Conservation (phyloP, 2,113 vertebrate genomes). For the Carassius gibelio region DNA sequence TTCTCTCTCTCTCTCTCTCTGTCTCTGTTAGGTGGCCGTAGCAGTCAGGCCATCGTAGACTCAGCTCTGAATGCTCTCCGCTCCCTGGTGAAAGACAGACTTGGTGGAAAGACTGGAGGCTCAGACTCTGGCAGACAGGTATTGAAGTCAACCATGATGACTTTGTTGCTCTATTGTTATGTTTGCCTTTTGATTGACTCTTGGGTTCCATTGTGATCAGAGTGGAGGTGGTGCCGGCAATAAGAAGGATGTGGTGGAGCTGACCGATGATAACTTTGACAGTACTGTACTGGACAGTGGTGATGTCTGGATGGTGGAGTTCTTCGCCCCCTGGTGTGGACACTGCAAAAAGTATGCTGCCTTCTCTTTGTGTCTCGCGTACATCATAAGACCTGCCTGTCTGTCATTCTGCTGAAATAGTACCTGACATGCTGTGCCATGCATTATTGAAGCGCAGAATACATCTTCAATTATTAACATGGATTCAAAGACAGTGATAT, state of each 20-base stretch:
- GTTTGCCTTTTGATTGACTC: not conserved
- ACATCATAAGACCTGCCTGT: not conserved
- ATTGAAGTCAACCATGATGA: slow-evolving; percentile 11
- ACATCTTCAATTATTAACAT: not conserved
- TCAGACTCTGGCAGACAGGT: slow-evolving; percentile 86
- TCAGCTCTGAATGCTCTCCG: slow-evolving; percentile 82
- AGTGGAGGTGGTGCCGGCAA: slow-evolving; percentile 59
- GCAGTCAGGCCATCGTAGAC: slow-evolving; percentile 88
- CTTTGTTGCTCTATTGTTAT: not conserved
- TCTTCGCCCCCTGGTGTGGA: slow-evolving; percentile 98
- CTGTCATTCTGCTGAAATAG: not conserved
- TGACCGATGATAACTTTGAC: slow-evolving; percentile 94
- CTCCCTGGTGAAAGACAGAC: slow-evolving; percentile 86
- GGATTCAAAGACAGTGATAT: not conserved
- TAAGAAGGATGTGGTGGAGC: slow-evolving; percentile 89
- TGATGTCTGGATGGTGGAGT: slow-evolving; percentile 94
- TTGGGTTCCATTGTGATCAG: slow-evolving; percentile 63
- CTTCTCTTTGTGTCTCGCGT: no score
- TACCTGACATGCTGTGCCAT: slow-evolving; percentile 15
- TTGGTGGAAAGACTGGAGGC: slow-evolving; percentile 81
- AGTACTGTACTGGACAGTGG: slow-evolving; percentile 81
- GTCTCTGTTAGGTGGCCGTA: slow-evolving; percentile 83
- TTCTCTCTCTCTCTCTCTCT: not conserved
- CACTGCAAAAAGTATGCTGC: slow-evolving; percentile 94
- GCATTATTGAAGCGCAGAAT: not conserved